phyloP scores from a whole-genome alignment of 53 echinoderm and acorn worm species.

The Astropecten irregularis region DNA sequence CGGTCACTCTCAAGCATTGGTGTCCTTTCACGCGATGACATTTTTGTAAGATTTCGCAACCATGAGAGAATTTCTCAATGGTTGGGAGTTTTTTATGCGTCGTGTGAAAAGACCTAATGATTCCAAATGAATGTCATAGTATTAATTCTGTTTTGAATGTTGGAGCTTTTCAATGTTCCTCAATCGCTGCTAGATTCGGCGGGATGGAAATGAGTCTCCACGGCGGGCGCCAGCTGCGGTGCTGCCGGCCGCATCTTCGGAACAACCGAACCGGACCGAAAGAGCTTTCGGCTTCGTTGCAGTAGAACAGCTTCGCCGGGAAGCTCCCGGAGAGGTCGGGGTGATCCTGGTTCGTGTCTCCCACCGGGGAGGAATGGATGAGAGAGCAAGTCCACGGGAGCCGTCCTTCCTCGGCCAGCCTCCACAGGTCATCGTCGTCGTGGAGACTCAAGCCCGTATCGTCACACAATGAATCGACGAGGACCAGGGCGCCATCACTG shows the following conservation, averaged over 20 bases:
- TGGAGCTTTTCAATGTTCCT: neutral
- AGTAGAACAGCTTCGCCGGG: constrained; percentile 5
- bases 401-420: constrained; percentile 38
- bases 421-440: constrained; percentile 30
- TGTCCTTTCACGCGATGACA: no score
- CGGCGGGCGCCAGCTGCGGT: neutral
- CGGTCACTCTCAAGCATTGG: no score
- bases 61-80: no score
- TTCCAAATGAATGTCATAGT: no score
- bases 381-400: constrained; percentile 28
- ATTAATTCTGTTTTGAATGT: no score
- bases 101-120: no score
- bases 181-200: constrained; percentile 21
- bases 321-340: neutral
- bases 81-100: no score
- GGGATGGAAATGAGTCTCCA: constrained; percentile 26
- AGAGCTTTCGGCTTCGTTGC: neutral
- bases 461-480: neutral
- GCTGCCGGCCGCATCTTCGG: neutral
- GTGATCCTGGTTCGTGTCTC: neutral
- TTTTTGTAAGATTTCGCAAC: no score
- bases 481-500: neutral
- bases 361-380: neutral
- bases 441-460: neutral
- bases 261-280: constrained; percentile 18